A percentile compares a stretch with the other conserved stretches of the same genome.
These are phyloP conservation scores for Eptesicus fuscus DNA, from an alignment of 2,113 vertebrate species.

Conservation along the genomic window DNA sequence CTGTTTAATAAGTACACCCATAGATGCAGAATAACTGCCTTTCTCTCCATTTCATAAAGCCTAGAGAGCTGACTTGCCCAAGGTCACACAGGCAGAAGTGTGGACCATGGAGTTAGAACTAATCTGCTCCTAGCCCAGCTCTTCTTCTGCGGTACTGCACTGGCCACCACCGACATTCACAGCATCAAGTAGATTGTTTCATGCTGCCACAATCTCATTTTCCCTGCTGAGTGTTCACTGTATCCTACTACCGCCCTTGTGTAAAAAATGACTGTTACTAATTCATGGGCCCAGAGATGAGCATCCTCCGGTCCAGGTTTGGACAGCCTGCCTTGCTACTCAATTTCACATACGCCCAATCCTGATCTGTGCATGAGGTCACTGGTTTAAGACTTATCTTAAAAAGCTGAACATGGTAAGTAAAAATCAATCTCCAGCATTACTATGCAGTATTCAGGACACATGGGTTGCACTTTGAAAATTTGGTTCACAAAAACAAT, in stretches of 20 bases:
- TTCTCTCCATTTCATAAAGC: neutral
- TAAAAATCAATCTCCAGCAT: neutral
- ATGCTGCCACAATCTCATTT: neutral
- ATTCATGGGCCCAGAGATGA: neutral
- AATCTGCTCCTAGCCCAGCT: neutral
- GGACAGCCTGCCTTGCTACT: neutral
- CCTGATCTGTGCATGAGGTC: neutral
- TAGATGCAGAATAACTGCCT: neutral
- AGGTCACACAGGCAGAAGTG: neutral
- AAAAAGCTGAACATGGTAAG: neutral
- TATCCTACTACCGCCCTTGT: neutral
- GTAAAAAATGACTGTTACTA: neutral
- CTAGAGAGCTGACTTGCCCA: neutral
- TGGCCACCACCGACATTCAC: neutral
- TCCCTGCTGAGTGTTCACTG: neutral
- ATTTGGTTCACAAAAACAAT: neutral
- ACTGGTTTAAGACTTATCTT: neutral
- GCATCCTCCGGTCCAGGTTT: neutral
- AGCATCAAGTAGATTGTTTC: neutral
- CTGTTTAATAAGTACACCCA: neutral
- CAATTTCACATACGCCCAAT: neutral
- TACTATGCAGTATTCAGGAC: neutral
- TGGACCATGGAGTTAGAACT: neutral
- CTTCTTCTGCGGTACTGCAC: neutral
- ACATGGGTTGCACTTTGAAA: neutral